Conservation (phyloP, 2,113 vertebrate genomes). For the Xenopus laevis region DNA sequence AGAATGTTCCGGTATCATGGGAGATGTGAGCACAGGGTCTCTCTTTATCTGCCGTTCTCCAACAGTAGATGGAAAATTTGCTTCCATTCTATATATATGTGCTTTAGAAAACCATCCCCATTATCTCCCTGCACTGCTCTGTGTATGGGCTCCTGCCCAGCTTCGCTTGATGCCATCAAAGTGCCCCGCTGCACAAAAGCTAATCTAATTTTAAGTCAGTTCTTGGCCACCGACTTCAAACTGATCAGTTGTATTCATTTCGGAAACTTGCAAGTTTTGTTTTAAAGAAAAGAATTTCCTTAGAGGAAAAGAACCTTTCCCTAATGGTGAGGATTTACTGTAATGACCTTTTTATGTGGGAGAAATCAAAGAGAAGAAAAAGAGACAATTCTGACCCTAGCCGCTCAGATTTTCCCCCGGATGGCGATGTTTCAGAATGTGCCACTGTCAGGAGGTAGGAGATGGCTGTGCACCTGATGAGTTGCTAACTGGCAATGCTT, state of each 20-base stretch:
- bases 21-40: too few species aligned
- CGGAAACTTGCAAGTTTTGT: conserved; percentile 70
- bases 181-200: conserved; percentile 53
- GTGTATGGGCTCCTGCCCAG: conserved; percentile 50
- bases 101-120: conserved; percentile 48
- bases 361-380: conserved; percentile 65
- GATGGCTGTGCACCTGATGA: too few species aligned
- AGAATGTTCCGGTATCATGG: too few species aligned
- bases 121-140: conserved; percentile 47
- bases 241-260: conserved; percentile 66
- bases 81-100: background rate
- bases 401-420: conserved; percentile 57
- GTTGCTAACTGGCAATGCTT: too few species aligned
- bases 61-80: too few species aligned
- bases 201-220: conserved; percentile 61
- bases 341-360: conserved; percentile 64
- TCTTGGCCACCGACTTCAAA: conserved; percentile 64
- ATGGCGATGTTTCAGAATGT: conserved; percentile 51
- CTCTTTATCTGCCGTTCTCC: too few species aligned
- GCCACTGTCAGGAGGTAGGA: too few species aligned
- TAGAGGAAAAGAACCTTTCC: conserved; percentile 65
- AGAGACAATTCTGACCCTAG: conserved; percentile 67
- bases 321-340: conserved; percentile 74
- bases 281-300: conserved; percentile 50
- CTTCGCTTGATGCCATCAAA: conserved; percentile 61